Evolutionary conservation across 2,113 vertebrate species (phyloP).

Genomic region (Scytalopus superciliaris): DNA sequence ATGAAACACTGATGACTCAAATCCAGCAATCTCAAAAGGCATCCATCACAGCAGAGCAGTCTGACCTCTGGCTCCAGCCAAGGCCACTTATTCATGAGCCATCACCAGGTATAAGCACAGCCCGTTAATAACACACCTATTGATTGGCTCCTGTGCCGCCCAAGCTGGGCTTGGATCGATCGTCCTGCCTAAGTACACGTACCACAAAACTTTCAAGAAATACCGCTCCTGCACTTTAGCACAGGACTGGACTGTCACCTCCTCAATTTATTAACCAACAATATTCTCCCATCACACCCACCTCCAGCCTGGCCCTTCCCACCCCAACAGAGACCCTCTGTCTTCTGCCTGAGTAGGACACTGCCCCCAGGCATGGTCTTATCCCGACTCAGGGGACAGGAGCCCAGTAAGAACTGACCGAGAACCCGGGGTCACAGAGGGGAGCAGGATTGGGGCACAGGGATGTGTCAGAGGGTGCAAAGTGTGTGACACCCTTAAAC

Average conservation of each 20-base stretch:
- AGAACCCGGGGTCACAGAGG: fast-evolving
- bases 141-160: neutral
- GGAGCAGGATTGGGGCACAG: fast-evolving
- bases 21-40: neutral
- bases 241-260: neutral
- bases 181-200: neutral
- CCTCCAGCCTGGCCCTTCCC: neutral
- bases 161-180: neutral
- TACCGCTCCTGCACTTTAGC: neutral
- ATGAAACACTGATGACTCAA: neutral
- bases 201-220: slow-evolving; percentile 21
- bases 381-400: neutral
- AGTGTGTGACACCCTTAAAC: fast-evolving
- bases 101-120: neutral
- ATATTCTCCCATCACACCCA: neutral
- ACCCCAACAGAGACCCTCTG: neutral
- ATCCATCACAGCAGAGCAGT: slow-evolving; percentile 13
- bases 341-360: fast-evolving
- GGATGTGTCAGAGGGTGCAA: neutral
- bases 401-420: fast-evolving
- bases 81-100: slow-evolving; percentile 28
- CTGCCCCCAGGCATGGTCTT: fast-evolving
- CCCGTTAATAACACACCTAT: neutral
- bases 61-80: slow-evolving; percentile 11
- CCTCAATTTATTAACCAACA: neutral